Percentiles rank a stretch among this genome's conserved stretches.
These are phyloP conservation scores for Syngnathus floridae DNA, from an alignment of 2,113 vertebrate genomes.

Conservation along the genomic window DNA sequence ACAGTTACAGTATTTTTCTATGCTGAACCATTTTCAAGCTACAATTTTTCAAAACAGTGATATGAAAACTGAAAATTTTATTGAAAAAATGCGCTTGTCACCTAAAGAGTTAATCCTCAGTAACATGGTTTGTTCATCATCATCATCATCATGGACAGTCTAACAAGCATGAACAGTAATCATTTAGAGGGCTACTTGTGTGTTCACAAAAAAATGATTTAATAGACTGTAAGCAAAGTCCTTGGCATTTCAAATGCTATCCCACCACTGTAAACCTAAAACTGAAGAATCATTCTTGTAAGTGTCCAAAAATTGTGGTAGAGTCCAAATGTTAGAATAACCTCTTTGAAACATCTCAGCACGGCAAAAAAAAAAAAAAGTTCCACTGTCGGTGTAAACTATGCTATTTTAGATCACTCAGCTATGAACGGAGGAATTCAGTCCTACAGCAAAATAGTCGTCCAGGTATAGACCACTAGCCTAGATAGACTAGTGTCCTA, in stretches of 20 bases:
- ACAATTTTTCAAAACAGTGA: too few species aligned
- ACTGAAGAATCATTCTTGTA: slow-evolving; percentile 11
- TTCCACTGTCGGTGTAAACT: slow-evolving; percentile 17
- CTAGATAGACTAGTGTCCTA: slow-evolving; percentile 11
- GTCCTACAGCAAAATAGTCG: slow-evolving; percentile 32
- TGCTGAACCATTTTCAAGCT: too few species aligned
- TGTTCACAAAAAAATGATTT: slow-evolving; percentile 49
- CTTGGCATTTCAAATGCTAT: slow-evolving; percentile 49
- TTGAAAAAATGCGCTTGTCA: slow-evolving; percentile 21
- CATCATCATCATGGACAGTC: slow-evolving; percentile 3
- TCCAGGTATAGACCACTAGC: slow-evolving; percentile 34
- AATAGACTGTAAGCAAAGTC: slow-evolving; percentile 46
- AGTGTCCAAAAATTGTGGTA: slow-evolving; percentile 33
- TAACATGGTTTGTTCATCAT: slow-evolving; percentile 41
- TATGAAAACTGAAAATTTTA: too few species aligned
- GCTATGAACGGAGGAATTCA: slow-evolving; percentile 17
- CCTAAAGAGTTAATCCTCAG: slow-evolving; percentile 43
- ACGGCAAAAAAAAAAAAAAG: slow-evolving; percentile 29
- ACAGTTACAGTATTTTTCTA: too few species aligned
- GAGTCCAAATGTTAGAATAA: slow-evolving; percentile 34
- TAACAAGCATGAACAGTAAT: slow-evolving; percentile 50
- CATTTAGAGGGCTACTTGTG: slow-evolving; percentile 30
- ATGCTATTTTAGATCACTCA: slow-evolving; percentile 1
- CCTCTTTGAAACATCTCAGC: slow-evolving; percentile 31
- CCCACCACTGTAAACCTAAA: slow-evolving; percentile 23